These are phyloP conservation scores for Orycteropus afer DNA, from an alignment of 2,113 vertebrate species.

Conservation along the genomic window DNA sequence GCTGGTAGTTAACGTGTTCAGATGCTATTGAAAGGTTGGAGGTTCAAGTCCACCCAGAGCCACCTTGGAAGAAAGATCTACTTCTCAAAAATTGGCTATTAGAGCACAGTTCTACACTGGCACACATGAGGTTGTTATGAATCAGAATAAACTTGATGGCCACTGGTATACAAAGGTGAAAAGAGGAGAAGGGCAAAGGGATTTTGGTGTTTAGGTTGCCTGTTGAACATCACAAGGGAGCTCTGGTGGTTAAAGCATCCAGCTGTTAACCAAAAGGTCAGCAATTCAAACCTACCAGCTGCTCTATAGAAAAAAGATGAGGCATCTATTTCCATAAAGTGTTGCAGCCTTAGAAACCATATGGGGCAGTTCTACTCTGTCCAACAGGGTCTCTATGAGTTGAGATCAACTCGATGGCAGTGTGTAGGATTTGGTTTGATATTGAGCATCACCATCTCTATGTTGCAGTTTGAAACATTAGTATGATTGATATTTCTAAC, in stretches of 20 bases:
- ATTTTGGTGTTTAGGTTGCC: neutral
- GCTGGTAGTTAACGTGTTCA: neutral
- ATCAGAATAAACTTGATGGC: neutral
- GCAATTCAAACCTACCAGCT: too few species aligned
- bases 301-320: too few species aligned
- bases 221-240: neutral
- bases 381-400: too few species aligned
- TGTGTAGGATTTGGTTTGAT: too few species aligned
- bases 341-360: too few species aligned
- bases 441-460: too few species aligned
- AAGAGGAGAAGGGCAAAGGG: neutral
- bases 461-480: neutral
- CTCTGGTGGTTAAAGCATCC: too few species aligned
- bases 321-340: too few species aligned
- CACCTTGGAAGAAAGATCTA: neutral
- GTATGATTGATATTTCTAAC: neutral
- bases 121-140: neutral
- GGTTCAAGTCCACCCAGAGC: neutral
- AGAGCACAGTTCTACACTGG: neutral
- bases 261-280: too few species aligned
- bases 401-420: too few species aligned
- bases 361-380: too few species aligned
- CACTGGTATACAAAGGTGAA: neutral
- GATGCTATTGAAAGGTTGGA: neutral
- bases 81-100: neutral